A percentile compares a stretch with the other conserved stretches of the same genome.
These are phyloP conservation scores for Capitella teleta DNA, from an alignment of 1,140 invertebrate genomes.

Conservation along the genomic window DNA sequence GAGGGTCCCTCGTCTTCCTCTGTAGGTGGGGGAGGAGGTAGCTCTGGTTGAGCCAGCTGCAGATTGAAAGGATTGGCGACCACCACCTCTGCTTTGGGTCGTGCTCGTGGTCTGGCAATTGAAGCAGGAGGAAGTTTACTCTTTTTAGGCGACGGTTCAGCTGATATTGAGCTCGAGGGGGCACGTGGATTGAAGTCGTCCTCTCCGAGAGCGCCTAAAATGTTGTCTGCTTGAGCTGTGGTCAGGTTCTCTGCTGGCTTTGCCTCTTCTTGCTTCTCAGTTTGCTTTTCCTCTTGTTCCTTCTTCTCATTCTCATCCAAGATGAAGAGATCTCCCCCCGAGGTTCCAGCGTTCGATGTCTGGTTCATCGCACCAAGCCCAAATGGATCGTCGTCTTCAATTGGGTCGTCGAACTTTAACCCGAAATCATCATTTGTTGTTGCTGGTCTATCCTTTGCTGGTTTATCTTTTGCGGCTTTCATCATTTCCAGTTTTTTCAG, in stretches of 20 bases:
- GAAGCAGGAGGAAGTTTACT: not conserved
- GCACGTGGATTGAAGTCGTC: conserved; percentile 7
- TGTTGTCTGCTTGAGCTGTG: not conserved
- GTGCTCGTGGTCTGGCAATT: conserved; percentile 2
- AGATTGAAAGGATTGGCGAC: conserved; percentile 9
- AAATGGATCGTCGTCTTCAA: not conserved
- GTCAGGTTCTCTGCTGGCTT: no score
- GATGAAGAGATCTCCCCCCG: not conserved
- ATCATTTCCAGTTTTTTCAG: not conserved
- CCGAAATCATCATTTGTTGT: not conserved
- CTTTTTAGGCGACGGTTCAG: not conserved
- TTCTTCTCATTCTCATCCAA: not conserved
- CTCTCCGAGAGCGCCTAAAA: not conserved
- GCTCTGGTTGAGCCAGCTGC: not conserved
- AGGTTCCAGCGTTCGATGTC: not conserved
- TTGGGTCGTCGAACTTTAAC: not conserved
- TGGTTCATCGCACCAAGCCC: not conserved
- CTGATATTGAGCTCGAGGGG: not conserved
- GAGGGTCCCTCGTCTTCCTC: not conserved
- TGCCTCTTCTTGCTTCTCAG: no score
- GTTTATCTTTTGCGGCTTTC: not conserved
- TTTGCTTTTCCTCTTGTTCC: not conserved
- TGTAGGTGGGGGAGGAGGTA: not conserved
- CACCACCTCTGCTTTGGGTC: not conserved
- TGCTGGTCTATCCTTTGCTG: not conserved